Evolutionary conservation across 2,113 vertebrate species (phyloP).

Genomic region (Porphyrio hochstetteri): DNA sequence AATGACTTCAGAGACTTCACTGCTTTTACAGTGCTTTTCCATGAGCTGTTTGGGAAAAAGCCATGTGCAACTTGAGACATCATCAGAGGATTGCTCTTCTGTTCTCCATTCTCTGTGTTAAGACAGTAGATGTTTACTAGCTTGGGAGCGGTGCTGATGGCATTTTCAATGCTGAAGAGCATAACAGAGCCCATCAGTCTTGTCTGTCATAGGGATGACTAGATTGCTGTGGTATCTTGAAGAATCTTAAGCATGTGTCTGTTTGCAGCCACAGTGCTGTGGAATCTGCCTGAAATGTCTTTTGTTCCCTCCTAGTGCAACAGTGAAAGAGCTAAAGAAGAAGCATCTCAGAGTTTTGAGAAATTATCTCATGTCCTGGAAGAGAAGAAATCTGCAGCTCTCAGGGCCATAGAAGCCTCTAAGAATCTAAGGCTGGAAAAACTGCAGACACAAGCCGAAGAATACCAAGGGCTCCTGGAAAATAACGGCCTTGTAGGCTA

Average conservation of each 20-base stretch:
- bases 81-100: background rate
- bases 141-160: background rate
- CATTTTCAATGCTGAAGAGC: background rate
- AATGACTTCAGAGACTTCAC: background rate
- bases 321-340: conserved; percentile 86
- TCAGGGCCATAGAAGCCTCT: conserved; percentile 86
- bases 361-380: conserved; percentile 86
- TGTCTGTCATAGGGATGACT: background rate
- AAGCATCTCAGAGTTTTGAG: conserved; percentile 86
- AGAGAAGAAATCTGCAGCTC: conserved; percentile 86
- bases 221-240: background rate
- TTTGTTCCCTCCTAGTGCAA: conserved; percentile 81
- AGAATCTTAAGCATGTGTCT: background rate
- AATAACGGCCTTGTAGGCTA: conserved; percentile 95
- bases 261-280: background rate
- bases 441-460: conserved; percentile 88
- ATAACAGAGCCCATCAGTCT: background rate
- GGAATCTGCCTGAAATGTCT: background rate
- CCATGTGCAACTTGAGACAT: background rate
- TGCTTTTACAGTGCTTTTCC: background rate
- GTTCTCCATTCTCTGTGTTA: background rate
- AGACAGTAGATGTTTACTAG: background rate
- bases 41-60: background rate
- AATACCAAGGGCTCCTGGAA: conserved; percentile 97
- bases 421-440: conserved; percentile 84